Base-by-base conservation (phyloP, 1,140 invertebrate species). In the Nephila pilipes region DNA sequence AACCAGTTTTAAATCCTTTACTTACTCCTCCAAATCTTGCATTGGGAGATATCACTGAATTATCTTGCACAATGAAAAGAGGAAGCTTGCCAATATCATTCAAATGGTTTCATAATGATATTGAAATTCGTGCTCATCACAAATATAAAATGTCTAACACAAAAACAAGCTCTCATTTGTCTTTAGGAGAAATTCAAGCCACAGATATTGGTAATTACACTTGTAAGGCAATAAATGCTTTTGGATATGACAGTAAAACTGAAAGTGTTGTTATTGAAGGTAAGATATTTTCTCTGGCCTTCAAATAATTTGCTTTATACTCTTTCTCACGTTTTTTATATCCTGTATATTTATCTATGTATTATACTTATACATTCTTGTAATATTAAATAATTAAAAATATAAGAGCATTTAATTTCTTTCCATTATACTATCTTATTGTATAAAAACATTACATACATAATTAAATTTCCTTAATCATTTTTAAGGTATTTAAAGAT, bases 181-280 rank as follows among this genome's bases (percentile, higher is more conserved):
- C 20, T 0, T 46, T 94, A 60, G 87, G 85, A 32, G 32, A 90
- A 83, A 69, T 93, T 36, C 8, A 63, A 69, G 54, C 87, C 14
- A n/a, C 60, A 14, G 93, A 95, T 87, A 90, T 94, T 32, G 95
- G 94, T 0, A 94, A 94, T 58, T 95, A 95, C 83, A 95, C 95
- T 4, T 95, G 95, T 90, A 69, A 87, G 32, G 95, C 94, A n/a
- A 93, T 80, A 29, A 95, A 95, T 79, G 46, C 93, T 14, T 94
- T 93, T 32, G 95, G 94, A 12, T 57, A 90, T 29, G 93, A 93
- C 38, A 87, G 25, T 75, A 83, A 83, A 60, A 63, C 80, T 16
- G 79, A 79, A 79, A 89, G 46, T 89, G 87, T 89, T 16, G 29
- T 89, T 79, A 89, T 89, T 89, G 87, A 89, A 89, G 87, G 87